Evolutionary conservation across 1,140 invertebrate genomes (phyloP).

Genomic region (Drosophila athabasca): DNA sequence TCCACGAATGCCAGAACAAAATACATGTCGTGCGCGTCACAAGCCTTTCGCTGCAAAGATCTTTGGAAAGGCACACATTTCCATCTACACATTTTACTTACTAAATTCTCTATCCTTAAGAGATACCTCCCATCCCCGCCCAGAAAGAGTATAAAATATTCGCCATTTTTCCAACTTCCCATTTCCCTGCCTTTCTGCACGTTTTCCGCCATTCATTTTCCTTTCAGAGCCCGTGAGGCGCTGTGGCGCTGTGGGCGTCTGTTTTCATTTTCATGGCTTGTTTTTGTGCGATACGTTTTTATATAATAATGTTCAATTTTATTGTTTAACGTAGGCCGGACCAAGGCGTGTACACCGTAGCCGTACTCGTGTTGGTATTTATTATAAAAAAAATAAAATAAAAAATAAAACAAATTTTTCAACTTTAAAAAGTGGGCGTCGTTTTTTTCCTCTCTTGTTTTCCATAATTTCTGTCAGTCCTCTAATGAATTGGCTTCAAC

Average conservation of each 20-base stretch:
- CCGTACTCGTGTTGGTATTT: conserved; percentile 19
- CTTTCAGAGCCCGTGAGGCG: conserved; percentile 1
- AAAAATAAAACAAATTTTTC: conserved; percentile 25
- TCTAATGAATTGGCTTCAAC: conserved; percentile 40
- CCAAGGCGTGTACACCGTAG: conserved; percentile 35
- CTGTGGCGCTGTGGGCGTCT: conserved; percentile 39
- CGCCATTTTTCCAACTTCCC: neutral
- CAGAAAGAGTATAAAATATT: neutral
- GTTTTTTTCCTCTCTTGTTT: conserved; percentile 15
- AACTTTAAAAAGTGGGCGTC: conserved; percentile 43
- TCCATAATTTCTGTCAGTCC: conserved; percentile 43
- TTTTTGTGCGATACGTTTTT: conserved; percentile 36
- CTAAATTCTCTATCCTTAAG: no score
- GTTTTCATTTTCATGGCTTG: conserved; percentile 49
- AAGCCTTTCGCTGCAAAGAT: no score
- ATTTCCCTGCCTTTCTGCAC: conserved; percentile 42
- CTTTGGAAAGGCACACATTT: no score
- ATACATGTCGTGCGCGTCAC: no score
- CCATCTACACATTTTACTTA: no score
- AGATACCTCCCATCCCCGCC: no score
- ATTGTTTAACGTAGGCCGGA: conserved; percentile 45
- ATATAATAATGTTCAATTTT: conserved; percentile 54
- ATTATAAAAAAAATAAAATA: conserved; percentile 28
- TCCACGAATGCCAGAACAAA: no score
- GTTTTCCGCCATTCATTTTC: conserved; percentile 26